phyloP scores from a whole-genome alignment of 2,797 vertebrate genomes.

The Morus bassanus region DNA sequence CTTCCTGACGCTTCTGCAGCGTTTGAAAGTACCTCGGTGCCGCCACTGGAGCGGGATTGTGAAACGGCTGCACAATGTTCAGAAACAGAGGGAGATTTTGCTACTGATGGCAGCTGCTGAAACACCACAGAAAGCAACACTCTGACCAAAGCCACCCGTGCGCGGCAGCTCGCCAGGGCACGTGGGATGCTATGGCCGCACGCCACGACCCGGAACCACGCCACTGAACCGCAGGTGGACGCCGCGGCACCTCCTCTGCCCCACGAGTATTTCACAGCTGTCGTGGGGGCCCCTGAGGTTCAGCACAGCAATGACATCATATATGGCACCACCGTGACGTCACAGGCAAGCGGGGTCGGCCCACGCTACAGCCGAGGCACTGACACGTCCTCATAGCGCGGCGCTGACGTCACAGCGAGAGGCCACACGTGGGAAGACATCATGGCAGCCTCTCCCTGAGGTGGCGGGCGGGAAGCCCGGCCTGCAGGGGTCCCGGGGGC shows the following conservation, averaged over 20 bases:
- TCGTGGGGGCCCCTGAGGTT: rapidly evolving
- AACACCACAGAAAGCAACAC: neutral
- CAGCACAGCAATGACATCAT: neutral
- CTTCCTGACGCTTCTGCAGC: rapidly evolving
- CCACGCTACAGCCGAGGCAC: no score
- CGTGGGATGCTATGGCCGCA: rapidly evolving
- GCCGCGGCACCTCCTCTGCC: rapidly evolving
- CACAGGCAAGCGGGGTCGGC: rapidly evolving
- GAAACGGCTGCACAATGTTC: rapidly evolving
- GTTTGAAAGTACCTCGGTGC: neutral
- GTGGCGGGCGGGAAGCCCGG: neutral
- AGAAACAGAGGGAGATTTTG: neutral
- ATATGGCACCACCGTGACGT: rapidly evolving
- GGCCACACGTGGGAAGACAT: neutral
- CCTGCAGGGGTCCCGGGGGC: neutral
- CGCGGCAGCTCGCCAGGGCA: rapidly evolving
- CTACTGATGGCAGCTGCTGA: rapidly evolving
- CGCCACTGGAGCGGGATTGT: no score
- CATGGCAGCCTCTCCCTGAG: neutral
- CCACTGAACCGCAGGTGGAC: rapidly evolving
- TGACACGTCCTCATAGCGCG: neutral
- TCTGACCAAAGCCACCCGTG: rapidly evolving
- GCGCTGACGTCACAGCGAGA: neutral
- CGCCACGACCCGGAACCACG: rapidly evolving
- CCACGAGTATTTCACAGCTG: rapidly evolving